Base-by-base conservation (phyloP, 2,888 invertebrate species). In the Plebejus melissa region DNA sequence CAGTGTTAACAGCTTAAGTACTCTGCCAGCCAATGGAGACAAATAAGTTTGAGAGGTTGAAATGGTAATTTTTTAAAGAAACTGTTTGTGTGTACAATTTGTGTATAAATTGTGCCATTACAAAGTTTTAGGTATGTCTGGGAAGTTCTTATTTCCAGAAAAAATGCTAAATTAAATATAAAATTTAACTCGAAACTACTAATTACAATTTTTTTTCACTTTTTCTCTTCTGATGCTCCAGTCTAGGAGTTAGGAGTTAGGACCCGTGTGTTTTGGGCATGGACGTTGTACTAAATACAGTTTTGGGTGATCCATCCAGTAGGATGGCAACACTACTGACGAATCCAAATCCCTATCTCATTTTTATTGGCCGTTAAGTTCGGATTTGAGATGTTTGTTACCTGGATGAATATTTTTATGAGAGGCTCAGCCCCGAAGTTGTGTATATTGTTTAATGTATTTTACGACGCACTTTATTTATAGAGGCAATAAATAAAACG, bases 361-460 rank as follows among this genome's bases (percentile, higher is more conserved):
- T 79, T 77, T 83, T 83, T 83, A 82, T 82, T 80, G 78, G 78
- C 78, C 85, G 85, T 85, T 86, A 84, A 87, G 85, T 90, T 90
- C 90, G 86, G 85, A 86, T 86, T 85, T 79, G 78, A 84, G 85
- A 87, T 87, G 74, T 75, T 76, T 79, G 77, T 81, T 82, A 81
- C 82, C 83, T 84, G 83, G 87, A 88, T 90, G 85, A 84, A 85
- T 88, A 87, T 88, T 90, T 90, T 87, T 87, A 84, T 83, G 84
- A 85, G 83, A 86, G 87, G 57, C 69, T 75, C 57, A 16, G 72
- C 54, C 72, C 32, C 71, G 57, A 70, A 57, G 70, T 58, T 75
- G 75, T 70, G 54, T 75, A 50, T 46, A 28, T 22, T 71, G 28
- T 71, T 71, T 71, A 41, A 71, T 41, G 46, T 71, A 71, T 72